Conservation (phyloP, 2,113 vertebrate species). For the Plecotus auritus region DNA sequence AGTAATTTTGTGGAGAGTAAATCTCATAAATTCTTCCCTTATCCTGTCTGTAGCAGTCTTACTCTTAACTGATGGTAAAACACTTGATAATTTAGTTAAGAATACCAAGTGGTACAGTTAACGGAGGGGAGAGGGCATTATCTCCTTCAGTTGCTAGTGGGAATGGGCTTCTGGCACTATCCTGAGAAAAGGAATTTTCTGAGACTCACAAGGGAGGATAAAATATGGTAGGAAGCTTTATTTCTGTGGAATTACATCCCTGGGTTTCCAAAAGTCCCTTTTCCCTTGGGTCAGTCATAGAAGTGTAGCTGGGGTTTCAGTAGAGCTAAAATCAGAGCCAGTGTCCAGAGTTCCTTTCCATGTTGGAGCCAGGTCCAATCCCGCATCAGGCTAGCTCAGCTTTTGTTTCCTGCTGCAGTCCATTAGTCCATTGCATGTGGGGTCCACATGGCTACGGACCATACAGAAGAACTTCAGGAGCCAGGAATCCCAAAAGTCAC, state of each 20-base stretch:
- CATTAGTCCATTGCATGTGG: background rate
- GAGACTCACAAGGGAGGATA: too few relatives aligned
- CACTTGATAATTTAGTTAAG: background rate
- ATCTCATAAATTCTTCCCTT: background rate
- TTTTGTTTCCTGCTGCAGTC: too few relatives aligned
- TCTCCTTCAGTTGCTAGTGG: too few relatives aligned
- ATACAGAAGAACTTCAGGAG: background rate
- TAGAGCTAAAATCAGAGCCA: background rate
- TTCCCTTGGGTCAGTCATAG: background rate
- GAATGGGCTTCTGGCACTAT: too few relatives aligned
- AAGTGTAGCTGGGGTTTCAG: background rate
- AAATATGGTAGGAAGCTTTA: too few relatives aligned
- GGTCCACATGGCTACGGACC: too few relatives aligned
- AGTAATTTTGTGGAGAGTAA: background rate
- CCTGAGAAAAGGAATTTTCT: too few relatives aligned
- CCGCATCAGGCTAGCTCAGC: too few relatives aligned
- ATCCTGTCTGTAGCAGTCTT: background rate
- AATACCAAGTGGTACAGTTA: background rate
- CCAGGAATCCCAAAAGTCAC: background rate
- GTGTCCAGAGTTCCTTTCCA: too few relatives aligned
- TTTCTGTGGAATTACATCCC: too few relatives aligned
- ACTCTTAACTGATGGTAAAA: background rate
- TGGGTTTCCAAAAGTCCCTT: background rate
- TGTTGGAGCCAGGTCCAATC: too few relatives aligned
- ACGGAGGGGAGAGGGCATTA: too few relatives aligned